Base-by-base conservation (phyloP, 2,797 vertebrate genomes). In the Phyllotis vaccarum region DNA sequence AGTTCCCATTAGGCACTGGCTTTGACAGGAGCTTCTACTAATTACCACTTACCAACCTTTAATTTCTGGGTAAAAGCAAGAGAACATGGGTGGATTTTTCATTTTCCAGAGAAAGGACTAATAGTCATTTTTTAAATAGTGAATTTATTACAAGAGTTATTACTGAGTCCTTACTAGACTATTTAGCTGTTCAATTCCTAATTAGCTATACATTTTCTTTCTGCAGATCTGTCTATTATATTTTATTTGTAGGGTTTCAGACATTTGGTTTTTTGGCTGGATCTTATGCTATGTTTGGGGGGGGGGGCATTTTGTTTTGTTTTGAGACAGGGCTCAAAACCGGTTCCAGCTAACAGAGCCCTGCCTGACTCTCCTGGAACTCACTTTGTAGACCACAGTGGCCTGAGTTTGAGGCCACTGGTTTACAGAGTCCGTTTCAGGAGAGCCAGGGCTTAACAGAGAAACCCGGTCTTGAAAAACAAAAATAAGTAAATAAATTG, bases 31-130 rank as follows among this genome's bases (percentile, higher is more conserved):
- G 83, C 91, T 54, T 54, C 29, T 70, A 95, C 93, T 96, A 97
- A 97, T 97, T 93, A 87, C 96, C 97, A 93, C 91, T 96, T 94
- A 94, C 91, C 91, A 96, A 91, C 78, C 95, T 94, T 92, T 95
- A 85, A 95, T 94, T 97, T 96, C 96, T 95, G 93, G 62, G 89
- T 97, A 92, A 96, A 97, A 97, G 96, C 66, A 91, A 89, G 92
- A 91, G 22, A 95, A 96, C 95, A 86, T 80, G 62, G 95, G 94
- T 90, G 91, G 87, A 64, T 93, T 97, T 98, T 97, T 97, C 95
- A 95, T 96, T 94, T 97, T 96, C 93, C 93, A 96, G 83, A 89
- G 72, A 95, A 96, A 89, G 62, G 92, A 94, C 90, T 94, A 96
- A 91, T 92, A 82, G 79, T 94, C 58, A 10, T 91, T 70, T 85